Evolutionary conservation across 2,113 vertebrate genomes (phyloP).

Genomic region (Gambusia affinis): DNA sequence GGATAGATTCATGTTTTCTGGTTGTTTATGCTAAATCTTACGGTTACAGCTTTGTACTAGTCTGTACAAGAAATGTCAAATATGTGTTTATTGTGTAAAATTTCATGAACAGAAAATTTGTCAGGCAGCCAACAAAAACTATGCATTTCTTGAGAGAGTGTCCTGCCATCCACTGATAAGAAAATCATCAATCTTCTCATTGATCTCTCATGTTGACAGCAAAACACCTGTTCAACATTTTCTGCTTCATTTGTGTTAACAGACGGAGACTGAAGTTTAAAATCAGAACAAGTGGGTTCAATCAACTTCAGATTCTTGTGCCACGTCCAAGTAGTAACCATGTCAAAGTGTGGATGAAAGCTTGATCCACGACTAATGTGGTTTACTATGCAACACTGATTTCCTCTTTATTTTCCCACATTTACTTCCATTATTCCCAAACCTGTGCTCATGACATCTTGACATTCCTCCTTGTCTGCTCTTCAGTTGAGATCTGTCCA

Average conservation of each 20-base stretch:
- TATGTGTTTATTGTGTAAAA: neutral
- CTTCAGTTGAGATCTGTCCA: conserved; percentile 11
- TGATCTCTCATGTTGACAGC: neutral
- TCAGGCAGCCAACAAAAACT: neutral
- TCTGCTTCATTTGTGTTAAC: neutral
- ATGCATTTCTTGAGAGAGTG: neutral
- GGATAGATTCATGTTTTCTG: too few species aligned
- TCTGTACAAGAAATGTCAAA: neutral
- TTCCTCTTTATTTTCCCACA: neutral
- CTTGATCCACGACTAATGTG: conserved; percentile 12
- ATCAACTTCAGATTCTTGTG: neutral
- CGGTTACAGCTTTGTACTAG: neutral
- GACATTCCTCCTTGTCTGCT: neutral
- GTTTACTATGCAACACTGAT: neutral
- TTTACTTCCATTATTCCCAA: too few species aligned
- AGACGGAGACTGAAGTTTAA: neutral
- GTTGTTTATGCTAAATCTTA: too few species aligned
- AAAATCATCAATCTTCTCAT: neutral
- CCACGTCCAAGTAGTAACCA: neutral
- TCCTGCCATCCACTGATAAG: neutral
- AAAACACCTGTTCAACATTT: neutral
- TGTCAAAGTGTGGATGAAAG: conserved; percentile 3
- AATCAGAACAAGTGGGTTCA: neutral
- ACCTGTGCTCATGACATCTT: neutral
- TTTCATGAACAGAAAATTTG: neutral